These are phyloP conservation scores for Furcifer pardalis DNA, from an alignment of 2,797 vertebrate species.

Conservation along the genomic window DNA sequence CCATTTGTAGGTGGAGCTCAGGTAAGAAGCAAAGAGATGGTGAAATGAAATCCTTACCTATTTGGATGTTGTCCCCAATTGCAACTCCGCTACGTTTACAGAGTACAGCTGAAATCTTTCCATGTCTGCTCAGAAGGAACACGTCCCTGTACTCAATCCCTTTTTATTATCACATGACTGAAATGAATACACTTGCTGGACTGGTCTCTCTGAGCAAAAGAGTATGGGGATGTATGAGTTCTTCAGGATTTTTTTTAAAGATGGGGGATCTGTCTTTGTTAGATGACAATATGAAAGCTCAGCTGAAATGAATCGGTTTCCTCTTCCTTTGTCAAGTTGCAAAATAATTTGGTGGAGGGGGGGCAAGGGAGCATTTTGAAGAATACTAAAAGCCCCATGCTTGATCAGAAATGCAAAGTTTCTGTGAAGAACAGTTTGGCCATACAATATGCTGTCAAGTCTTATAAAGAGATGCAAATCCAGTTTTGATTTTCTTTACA, in stretches of 20 bases:
- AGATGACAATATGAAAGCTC: not conserved
- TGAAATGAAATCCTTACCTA: too few relatives aligned
- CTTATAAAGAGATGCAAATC: slow-evolving; percentile 62
- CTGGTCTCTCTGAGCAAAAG: not conserved
- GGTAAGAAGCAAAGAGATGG: too few relatives aligned
- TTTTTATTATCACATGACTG: not conserved
- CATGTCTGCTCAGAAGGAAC: too few relatives aligned
- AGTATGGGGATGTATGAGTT: not conserved
- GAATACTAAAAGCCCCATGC: slow-evolving; percentile 42
- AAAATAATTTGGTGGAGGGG: slow-evolving; percentile 35
- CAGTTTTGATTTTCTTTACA: slow-evolving; percentile 40
- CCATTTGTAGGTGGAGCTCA: too few relatives aligned
- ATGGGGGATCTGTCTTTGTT: not conserved
- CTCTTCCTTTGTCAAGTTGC: not conserved
- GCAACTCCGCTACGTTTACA: too few relatives aligned
- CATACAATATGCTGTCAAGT: slow-evolving; percentile 44
- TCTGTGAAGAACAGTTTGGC: slow-evolving; percentile 53
- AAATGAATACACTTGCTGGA: too few relatives aligned
- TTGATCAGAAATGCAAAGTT: slow-evolving; percentile 57
- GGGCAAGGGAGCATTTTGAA: slow-evolving; percentile 34
- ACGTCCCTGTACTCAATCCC: not conserved
- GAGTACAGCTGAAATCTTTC: too few relatives aligned
- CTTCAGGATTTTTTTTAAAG: not conserved
- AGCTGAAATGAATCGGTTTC: not conserved
- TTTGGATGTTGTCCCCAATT: too few relatives aligned